A percentile compares a stretch with the other conserved stretches of the same genome.
phyloP scores from a whole-genome alignment of 2,888 invertebrate genomes.

The Heliconius charithonia region DNA sequence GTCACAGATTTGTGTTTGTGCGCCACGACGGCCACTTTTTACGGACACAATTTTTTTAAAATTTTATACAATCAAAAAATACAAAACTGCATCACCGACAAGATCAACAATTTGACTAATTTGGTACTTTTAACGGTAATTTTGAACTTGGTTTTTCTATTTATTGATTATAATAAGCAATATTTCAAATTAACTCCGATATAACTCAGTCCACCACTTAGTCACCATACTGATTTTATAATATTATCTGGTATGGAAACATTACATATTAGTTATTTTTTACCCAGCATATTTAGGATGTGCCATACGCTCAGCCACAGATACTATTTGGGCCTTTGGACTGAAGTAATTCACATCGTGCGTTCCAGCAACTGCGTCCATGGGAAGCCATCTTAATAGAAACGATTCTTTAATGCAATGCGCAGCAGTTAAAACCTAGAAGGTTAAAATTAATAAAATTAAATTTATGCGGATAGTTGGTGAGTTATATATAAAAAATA shows the following conservation, averaged over 20 bases:
- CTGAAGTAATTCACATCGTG: conserved; percentile 67
- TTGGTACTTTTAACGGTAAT: too few species aligned
- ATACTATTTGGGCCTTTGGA: conserved; percentile 64
- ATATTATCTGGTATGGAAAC: not conserved
- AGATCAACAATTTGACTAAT: too few species aligned
- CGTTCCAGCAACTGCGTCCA: conserved; percentile 77
- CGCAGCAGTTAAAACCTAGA: conserved; percentile 74
- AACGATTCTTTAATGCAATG: conserved; percentile 73
- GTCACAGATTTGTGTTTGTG: too few species aligned
- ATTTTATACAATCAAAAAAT: too few species aligned
- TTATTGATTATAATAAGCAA: too few species aligned
- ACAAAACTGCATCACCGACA: too few species aligned
- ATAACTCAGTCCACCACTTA: not conserved
- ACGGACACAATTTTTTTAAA: too few species aligned
- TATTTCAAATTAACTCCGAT: too few species aligned
- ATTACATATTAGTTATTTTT: not conserved
- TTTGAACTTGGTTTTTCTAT: too few species aligned
- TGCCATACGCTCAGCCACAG: conserved; percentile 62
- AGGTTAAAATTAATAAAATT: not conserved
- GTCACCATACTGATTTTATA: not conserved
- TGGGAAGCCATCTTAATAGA: conserved; percentile 64
- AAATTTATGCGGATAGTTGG: too few species aligned
- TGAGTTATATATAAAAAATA: too few species aligned
- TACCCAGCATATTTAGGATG: conserved; percentile 80
- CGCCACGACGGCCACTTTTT: too few species aligned